Evolutionary conservation across 2,113 vertebrate genomes (phyloP).

Genomic region (Rynchops niger): DNA sequence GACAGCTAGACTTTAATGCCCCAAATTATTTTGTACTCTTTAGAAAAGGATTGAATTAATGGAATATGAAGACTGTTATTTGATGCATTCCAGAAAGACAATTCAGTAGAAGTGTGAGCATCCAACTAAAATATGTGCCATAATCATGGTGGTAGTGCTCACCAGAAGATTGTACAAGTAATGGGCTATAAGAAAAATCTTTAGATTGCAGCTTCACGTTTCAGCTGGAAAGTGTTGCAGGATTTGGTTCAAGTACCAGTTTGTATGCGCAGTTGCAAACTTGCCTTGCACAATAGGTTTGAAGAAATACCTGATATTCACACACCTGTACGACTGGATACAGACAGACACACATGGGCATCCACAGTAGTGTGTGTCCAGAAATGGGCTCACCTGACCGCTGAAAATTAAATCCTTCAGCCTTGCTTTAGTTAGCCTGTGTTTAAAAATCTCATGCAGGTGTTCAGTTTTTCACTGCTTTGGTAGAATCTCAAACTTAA

Average conservation of each 20-base stretch:
- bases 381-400: background rate
- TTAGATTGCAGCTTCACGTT: background rate
- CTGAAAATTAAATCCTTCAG: background rate
- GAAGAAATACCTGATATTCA: background rate
- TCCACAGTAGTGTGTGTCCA: background rate
- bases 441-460: slow-evolving; percentile 59
- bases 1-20: background rate
- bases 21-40: background rate
- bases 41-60: background rate
- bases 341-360: background rate
- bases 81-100: background rate
- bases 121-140: background rate
- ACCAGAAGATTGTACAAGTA: background rate
- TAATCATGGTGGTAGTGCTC: background rate
- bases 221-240: background rate
- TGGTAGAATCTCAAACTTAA: background rate
- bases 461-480: slow-evolving; percentile 62
- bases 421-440: background rate
- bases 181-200: background rate
- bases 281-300: background rate
- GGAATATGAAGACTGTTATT: background rate
- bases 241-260: background rate
- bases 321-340: rapidly evolving
- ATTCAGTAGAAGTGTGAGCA: background rate
- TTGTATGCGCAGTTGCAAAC: background rate